Percentiles rank a stretch among this genome's conserved stretches.
Evolutionary conservation across 2,888 invertebrate species (phyloP).

Genomic region (Drosophila mayaguana): DNA sequence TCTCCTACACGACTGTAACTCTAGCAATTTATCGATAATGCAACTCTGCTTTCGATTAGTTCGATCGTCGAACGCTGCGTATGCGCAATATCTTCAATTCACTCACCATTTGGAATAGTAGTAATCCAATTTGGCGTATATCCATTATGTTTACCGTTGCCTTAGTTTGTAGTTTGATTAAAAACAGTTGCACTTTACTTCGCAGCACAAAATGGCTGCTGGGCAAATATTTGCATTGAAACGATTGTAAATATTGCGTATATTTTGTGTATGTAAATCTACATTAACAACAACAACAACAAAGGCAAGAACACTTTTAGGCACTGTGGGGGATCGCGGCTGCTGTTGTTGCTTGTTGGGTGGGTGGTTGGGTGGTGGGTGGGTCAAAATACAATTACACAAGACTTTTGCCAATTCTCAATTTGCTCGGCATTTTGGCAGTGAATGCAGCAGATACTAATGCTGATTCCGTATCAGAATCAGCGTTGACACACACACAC

Average conservation of each 20-base stretch:
- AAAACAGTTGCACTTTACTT: constrained; percentile 40
- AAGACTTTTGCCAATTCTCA: constrained; percentile 43
- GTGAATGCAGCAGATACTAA: constrained; percentile 39
- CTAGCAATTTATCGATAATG: constrained; percentile 28
- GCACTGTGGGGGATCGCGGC: constrained; percentile 30
- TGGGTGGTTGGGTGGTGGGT: constrained; percentile 21
- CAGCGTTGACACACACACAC: constrained; percentile 15
- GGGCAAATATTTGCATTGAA: constrained; percentile 49
- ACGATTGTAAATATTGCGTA: constrained; percentile 55
- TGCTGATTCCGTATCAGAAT: constrained; percentile 23
- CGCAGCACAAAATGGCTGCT: constrained; percentile 42
- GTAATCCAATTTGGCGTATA: constrained; percentile 72
- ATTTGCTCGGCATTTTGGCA: constrained; percentile 55
- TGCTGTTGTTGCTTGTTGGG: constrained; percentile 1
- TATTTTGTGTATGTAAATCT: constrained; percentile 34
- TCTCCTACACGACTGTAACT: constrained; percentile 39
- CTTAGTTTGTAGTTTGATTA: constrained; percentile 10
- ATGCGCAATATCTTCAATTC: constrained; percentile 47
- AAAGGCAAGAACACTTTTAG: constrained; percentile 34
- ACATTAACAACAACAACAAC: constrained; percentile 27
- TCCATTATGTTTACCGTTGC: constrained; percentile 62
- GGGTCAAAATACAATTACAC: constrained; percentile 53
- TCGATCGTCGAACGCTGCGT: constrained; percentile 49
- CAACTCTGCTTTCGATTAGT: constrained; percentile 24
- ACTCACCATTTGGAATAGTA: constrained; percentile 66